Evolutionary conservation across 2,113 vertebrate genomes (phyloP), one percentile per base, ranked within the genome.

Genomic region (Aramus guarauna): DNA sequence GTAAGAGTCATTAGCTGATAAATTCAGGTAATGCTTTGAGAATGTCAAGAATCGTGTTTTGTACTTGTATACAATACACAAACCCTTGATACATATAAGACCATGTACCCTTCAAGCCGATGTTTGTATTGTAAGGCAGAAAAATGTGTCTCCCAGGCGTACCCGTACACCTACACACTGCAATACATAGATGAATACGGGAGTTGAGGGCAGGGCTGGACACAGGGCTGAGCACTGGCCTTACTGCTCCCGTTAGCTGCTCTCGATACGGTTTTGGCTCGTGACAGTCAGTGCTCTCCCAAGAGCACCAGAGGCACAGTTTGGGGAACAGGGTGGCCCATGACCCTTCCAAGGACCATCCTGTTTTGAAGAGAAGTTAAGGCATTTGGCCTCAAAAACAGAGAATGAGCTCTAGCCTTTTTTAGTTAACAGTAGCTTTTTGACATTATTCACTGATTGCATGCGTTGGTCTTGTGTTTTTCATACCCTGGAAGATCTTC

Each of bases 391-490:
- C 15, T 85, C 55, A 59, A 45, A 88, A 78, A 18, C 3, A 53
- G 36, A 37, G 18, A 18, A 15, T 4, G 3, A 27, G 13, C 30
- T 82, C 19, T 36, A 62, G 17, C 60, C 12, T 39, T 50, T 37
- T 85, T 58, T 53, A 15, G 9, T 56, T 41, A 34, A 20, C 10
- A 64, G 10, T 18, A 26, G 21, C 14, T 90, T 85, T 79, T 69
- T 26, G 45, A 2, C 23, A n/a, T 52, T 3, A 9, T 72, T 92
- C 79, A 36, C 14, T 20, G 20, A 52, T 6, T 6, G 5, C 9
- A 12, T 0, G 0, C 9, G 2, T 21, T 82, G 32, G 5, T 69
- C 30, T 27, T 41, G 1, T 43, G 47, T 53, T 93, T 74, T 64
- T 56, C 3, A 19, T 58, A 53, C 11, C 20, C 27, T 45, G 56